These are phyloP conservation scores for Cosmopolites sordidus DNA, from an alignment of 2,888 invertebrate genomes.

Conservation along the genomic window DNA sequence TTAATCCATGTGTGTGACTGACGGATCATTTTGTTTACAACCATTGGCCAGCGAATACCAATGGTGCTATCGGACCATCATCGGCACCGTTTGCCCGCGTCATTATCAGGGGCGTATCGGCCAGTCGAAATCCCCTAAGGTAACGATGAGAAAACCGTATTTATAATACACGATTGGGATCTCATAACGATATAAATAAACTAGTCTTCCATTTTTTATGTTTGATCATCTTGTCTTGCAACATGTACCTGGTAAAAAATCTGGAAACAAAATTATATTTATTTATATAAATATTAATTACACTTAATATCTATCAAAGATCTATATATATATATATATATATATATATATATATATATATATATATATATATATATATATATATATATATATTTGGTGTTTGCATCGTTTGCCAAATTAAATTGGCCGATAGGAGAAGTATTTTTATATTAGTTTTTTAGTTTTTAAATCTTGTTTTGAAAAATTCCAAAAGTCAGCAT, in stretches of 20 bases:
- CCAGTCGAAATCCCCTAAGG: background rate
- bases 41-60: constrained; percentile 22
- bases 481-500: too few species aligned
- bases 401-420: too few species aligned
- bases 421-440: too few species aligned
- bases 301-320: background rate
- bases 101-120: constrained; percentile 23
- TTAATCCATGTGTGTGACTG: constrained; percentile 22
- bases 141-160: background rate
- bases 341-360: too few species aligned
- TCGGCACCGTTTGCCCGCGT: constrained; percentile 20
- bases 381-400: too few species aligned
- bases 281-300: background rate
- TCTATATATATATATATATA: too few species aligned
- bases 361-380: too few species aligned
- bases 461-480: too few species aligned
- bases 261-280: background rate
- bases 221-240: too few species aligned
- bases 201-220: background rate
- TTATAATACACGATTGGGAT: background rate
- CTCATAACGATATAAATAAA: background rate
- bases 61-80: constrained; percentile 16
- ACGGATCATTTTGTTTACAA: constrained; percentile 21
- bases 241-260: background rate
- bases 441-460: too few species aligned